A percentile compares a stretch with the other conserved stretches of the same genome.
These are phyloP conservation scores for Cephus pulcher DNA, from an alignment of 2,888 invertebrate species.

Conservation along the genomic window DNA sequence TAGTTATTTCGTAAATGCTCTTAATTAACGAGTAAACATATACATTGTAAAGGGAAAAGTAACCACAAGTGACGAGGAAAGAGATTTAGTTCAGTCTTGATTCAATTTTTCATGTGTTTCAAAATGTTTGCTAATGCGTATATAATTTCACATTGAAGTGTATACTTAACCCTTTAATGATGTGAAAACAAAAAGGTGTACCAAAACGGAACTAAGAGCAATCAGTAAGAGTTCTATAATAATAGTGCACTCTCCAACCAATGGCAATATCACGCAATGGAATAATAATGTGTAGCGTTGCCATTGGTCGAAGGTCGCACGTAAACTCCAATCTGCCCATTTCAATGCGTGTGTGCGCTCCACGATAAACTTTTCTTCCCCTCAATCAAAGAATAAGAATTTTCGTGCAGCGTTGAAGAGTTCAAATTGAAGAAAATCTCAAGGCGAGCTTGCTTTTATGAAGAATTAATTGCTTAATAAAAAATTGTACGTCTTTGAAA, in stretches of 20 bases:
- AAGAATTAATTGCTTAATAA: not conserved
- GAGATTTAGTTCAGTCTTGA: not conserved
- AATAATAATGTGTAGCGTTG: not conserved
- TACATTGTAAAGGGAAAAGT: not conserved
- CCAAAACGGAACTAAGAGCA: not conserved
- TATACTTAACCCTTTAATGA: not conserved
- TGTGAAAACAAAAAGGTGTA: not conserved
- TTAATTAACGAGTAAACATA: not conserved
- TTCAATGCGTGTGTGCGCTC: not conserved
- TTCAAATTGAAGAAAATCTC: not conserved
- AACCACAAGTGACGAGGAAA: not conserved
- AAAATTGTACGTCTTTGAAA: not conserved
- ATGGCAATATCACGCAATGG: not conserved
- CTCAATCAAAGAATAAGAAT: not conserved
- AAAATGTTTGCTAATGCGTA: not conserved
- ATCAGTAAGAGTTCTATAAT: not conserved
- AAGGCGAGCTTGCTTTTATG: not conserved
- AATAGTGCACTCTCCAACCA: not conserved
- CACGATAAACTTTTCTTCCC: not conserved
- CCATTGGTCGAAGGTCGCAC: not conserved
- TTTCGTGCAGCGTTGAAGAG: not conserved
- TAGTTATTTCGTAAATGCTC: not conserved
- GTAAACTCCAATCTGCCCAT: not conserved
- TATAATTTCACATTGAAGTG: not conserved
- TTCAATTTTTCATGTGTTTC: not conserved